phyloP scores from a whole-genome alignment of 2,888 invertebrate genomes.

The Dascillus cervinus region DNA sequence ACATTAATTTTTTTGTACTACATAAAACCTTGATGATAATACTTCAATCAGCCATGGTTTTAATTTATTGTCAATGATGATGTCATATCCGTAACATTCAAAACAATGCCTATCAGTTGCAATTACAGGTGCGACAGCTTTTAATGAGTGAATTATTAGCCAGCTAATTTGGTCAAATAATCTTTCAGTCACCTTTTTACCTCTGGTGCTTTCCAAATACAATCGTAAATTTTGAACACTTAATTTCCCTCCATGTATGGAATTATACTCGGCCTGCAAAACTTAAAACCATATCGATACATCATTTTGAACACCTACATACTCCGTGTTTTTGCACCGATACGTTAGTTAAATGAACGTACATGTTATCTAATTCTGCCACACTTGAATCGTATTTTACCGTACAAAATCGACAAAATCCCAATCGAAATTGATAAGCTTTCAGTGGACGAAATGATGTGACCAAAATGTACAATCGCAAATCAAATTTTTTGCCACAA shows the following conservation, averaged over 20 bases:
- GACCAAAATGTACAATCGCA: slow-evolving; percentile 85
- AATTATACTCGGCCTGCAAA: slow-evolving; percentile 81
- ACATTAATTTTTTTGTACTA: not conserved
- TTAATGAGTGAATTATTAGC: slow-evolving; percentile 87
- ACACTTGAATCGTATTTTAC: slow-evolving; percentile 89
- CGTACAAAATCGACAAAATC: slow-evolving; percentile 94
- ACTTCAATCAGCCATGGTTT: slow-evolving; percentile 92
- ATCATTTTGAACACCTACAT: slow-evolving; percentile 30
- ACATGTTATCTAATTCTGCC: slow-evolving; percentile 84
- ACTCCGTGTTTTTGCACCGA: slow-evolving; percentile 97
- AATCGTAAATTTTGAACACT: slow-evolving; percentile 84
- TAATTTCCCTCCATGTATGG: slow-evolving; percentile 90
- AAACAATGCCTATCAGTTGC: slow-evolving; percentile 89
- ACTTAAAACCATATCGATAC: not conserved
- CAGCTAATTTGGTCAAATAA: slow-evolving; percentile 84
- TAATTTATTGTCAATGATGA: slow-evolving; percentile 87
- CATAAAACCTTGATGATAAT: too few relatives aligned
- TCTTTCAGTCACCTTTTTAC: slow-evolving; percentile 79
- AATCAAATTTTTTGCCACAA: slow-evolving; percentile 93
- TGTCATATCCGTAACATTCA: slow-evolving; percentile 94
- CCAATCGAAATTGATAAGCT: slow-evolving; percentile 85
- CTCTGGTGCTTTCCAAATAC: slow-evolving; percentile 84
- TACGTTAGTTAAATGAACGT: slow-evolving; percentile 92
- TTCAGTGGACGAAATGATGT: slow-evolving; percentile 90
- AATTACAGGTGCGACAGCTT: slow-evolving; percentile 88